phyloP scores from a whole-genome alignment of 1,140 invertebrate species.

The Nixonia krombeini region DNA sequence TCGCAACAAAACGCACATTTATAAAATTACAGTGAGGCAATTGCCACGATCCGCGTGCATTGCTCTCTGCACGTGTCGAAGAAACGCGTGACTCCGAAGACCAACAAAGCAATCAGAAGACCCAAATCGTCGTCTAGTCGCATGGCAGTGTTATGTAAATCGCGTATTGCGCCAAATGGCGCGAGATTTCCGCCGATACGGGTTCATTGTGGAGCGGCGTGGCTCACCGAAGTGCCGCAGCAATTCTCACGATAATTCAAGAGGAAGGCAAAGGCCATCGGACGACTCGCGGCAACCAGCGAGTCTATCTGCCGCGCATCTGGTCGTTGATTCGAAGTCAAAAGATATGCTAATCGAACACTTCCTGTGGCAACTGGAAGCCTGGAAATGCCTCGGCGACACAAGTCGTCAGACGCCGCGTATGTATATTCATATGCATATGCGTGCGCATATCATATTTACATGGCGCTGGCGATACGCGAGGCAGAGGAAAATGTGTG shows the following conservation, averaged over 20 bases:
- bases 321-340: constrained; percentile 41
- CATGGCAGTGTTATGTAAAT: no score
- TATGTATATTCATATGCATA: background rate
- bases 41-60: no score
- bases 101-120: no score
- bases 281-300: constrained; percentile 27
- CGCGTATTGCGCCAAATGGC: no score
- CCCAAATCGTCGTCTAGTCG: no score
- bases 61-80: no score
- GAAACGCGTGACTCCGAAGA: no score
- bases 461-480: background rate
- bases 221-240: no score
- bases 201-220: no score
- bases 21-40: no score
- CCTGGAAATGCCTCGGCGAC: constrained; percentile 34
- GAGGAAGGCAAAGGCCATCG: constrained; percentile 39
- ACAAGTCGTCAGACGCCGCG: constrained; percentile 9
- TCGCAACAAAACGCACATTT: no score
- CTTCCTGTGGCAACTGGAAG: constrained; percentile 52
- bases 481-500: background rate
- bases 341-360: constrained; percentile 60
- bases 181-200: no score
- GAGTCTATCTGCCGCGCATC: constrained; percentile 33
- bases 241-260: constrained; percentile 49
- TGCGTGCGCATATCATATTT: background rate